A percentile compares a stretch with the other conserved stretches of the same genome.
phyloP scores from a whole-genome alignment of 2,888 invertebrate genomes.

The Synanthedon formicaeformis region DNA sequence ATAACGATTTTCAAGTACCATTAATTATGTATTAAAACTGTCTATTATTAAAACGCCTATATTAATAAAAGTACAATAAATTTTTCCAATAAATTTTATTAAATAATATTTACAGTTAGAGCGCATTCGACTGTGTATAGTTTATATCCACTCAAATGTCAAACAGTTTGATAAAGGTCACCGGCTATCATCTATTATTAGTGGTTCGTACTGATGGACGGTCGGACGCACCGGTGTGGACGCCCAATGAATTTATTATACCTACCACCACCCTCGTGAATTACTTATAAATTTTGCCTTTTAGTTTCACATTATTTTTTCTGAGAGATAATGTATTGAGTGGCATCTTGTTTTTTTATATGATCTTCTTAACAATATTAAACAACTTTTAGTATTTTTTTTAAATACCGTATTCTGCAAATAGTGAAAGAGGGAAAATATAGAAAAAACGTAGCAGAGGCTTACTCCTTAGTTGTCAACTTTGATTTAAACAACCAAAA shows the following conservation, averaged over 20 bases:
- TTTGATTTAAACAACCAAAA: too few relatives aligned
- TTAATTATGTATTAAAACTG: too few relatives aligned
- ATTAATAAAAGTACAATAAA: too few relatives aligned
- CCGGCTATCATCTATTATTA: conserved; percentile 37
- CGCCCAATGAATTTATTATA: conserved; percentile 21
- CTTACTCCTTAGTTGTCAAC: too few relatives aligned
- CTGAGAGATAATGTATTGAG: not conserved
- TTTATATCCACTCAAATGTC: conserved; percentile 23
- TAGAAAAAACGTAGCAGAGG: too few relatives aligned
- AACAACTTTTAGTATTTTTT: too few relatives aligned
- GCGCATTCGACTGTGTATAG: not conserved
- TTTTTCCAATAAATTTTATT: not conserved
- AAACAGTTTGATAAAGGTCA: conserved; percentile 47
- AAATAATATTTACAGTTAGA: not conserved
- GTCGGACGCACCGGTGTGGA: conserved; percentile 1
- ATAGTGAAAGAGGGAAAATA: too few relatives aligned
- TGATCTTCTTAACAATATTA: too few relatives aligned
- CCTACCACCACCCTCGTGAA: conserved; percentile 18
- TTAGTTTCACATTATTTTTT: conserved; percentile 5
- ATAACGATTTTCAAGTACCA: too few relatives aligned
- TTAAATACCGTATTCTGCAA: too few relatives aligned
- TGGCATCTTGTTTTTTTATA: too few relatives aligned
- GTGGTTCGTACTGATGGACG: conserved; percentile 9
- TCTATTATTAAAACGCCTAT: too few relatives aligned
- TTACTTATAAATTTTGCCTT: conserved; percentile 29